These are phyloP conservation scores for Conchocele bisecta DNA, from an alignment of 2,888 invertebrate genomes.

Conservation along the genomic window DNA sequence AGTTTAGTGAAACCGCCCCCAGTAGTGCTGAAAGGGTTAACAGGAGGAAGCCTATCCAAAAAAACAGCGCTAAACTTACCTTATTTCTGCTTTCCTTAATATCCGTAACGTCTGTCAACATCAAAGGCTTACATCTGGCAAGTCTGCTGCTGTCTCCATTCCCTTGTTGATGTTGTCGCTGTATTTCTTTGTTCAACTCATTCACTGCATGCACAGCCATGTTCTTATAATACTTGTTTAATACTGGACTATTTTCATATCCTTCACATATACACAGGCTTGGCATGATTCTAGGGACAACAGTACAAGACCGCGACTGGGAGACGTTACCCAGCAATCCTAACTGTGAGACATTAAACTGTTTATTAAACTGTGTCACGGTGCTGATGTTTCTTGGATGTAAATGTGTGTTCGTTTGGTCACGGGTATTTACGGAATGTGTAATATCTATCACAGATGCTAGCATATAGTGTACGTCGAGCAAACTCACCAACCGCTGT, in stretches of 20 bases:
- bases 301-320: slow-evolving; percentile 60
- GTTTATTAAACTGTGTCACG: slow-evolving; percentile 39
- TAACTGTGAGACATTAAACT: slow-evolving; percentile 50
- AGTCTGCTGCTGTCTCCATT: slow-evolving; percentile 33
- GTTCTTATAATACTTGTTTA: slow-evolving; percentile 52
- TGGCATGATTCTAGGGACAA: slow-evolving; percentile 68
- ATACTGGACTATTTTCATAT: slow-evolving; percentile 52
- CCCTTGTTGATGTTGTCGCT: slow-evolving; percentile 44
- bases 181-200: slow-evolving; percentile 68
- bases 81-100: slow-evolving; percentile 42
- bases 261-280: slow-evolving; percentile 74
- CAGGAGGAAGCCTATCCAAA: not conserved
- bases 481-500: slow-evolving; percentile 60
- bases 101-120: slow-evolving; percentile 54
- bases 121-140: slow-evolving; percentile 62
- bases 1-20: no score
- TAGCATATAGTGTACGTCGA: slow-evolving; percentile 72
- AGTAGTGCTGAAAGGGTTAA: no score
- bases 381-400: not conserved
- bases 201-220: slow-evolving; percentile 70
- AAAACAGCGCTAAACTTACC: slow-evolving; percentile 22
- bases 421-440: not conserved
- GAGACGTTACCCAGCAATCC: slow-evolving; percentile 63
- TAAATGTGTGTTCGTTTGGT: not conserved
- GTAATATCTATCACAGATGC: slow-evolving; percentile 32